These are phyloP conservation scores for Phoronis australis DNA, from an alignment of 2,888 invertebrate genomes.

Conservation along the genomic window DNA sequence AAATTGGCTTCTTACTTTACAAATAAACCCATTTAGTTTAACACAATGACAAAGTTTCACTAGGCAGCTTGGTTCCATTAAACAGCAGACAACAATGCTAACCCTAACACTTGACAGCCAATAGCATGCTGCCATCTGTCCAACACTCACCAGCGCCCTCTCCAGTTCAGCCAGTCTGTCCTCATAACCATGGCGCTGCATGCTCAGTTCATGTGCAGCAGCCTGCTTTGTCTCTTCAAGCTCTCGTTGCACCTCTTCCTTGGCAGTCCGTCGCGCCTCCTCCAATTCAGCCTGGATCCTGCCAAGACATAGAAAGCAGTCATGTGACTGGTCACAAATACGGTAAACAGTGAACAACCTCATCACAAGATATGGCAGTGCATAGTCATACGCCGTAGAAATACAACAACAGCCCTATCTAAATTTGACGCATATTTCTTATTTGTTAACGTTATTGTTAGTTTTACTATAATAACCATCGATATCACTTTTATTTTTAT, in stretches of 20 bases:
- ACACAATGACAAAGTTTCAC: no score
- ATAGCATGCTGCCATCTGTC: no score
- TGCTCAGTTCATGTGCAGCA: conserved; percentile 23
- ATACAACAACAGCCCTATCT: no score
- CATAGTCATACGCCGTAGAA: no score
- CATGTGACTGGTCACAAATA: not conserved
- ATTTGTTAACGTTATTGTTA: no score
- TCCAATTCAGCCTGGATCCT: conserved; percentile 36
- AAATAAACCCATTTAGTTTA: not conserved
- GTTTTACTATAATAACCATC: no score
- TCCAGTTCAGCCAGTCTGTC: conserved; percentile 37
- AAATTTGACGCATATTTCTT: no score
- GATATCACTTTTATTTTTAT: no score
- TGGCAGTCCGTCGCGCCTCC: conserved; percentile 26
- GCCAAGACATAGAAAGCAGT: no score
- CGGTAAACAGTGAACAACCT: not conserved
- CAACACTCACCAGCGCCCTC: conserved; percentile 31
- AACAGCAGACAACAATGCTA: not conserved
- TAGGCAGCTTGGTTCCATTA: not conserved
- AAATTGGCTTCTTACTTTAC: not conserved
- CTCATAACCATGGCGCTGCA: conserved; percentile 31
- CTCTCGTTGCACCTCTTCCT: conserved; percentile 31
- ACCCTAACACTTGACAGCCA: no score
- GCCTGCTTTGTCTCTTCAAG: conserved; percentile 32
- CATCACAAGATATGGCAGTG: no score